Conservation (phyloP, 1,140 invertebrate species). For the Brachionus paranguensis region DNA sequence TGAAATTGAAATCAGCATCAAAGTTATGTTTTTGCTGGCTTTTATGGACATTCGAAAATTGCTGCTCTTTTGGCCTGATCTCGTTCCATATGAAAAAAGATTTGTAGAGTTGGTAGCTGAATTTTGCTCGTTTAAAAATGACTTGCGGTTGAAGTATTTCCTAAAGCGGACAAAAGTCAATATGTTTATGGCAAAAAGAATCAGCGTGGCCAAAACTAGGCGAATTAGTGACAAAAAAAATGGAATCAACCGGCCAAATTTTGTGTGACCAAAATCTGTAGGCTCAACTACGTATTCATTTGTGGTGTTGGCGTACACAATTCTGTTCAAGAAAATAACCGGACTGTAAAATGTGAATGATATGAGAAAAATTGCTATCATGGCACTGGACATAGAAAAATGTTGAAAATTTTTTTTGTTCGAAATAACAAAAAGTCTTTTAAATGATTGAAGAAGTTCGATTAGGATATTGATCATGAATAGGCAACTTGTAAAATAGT, state of each 20-base stretch:
- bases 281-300: background rate
- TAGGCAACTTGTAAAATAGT: background rate
- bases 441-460: background rate
- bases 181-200: background rate
- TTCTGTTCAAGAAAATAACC: background rate
- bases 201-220: background rate
- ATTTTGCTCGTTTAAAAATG: background rate
- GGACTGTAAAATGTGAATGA: background rate
- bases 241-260: background rate
- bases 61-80: background rate
- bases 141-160: background rate
- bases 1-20: background rate
- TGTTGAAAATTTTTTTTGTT: background rate
- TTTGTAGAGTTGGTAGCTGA: background rate
- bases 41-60: background rate
- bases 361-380: background rate
- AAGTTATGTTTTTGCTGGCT: background rate
- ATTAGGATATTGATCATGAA: background rate
- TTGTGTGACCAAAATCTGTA: background rate
- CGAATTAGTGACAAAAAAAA: slow-evolving; percentile 2
- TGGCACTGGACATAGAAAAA: background rate
- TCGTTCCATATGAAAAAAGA: background rate
- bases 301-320: background rate
- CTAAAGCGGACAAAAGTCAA: background rate
- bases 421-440: background rate